phyloP scores from a whole-genome alignment of 2,888 invertebrate genomes.

The Nomada goodeniana region DNA sequence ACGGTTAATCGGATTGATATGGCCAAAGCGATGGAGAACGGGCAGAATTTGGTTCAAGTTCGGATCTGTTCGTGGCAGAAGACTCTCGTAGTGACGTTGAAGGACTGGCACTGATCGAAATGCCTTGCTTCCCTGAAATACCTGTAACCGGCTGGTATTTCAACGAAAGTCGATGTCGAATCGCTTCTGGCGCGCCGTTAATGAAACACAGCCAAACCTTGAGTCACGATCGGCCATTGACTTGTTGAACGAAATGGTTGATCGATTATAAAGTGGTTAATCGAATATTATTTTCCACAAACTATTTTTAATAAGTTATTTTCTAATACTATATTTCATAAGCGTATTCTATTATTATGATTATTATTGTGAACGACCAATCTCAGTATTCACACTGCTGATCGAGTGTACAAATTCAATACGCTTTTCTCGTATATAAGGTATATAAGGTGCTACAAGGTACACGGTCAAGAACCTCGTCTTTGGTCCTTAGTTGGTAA shows the following conservation, averaged over 20 bases:
- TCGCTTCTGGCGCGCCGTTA: conserved; percentile 58
- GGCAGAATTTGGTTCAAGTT: conserved; percentile 41
- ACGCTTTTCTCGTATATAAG: too few species aligned
- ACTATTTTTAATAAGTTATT: too few species aligned
- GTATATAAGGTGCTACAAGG: too few species aligned
- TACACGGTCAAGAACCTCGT: too few species aligned
- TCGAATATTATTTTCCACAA: too few species aligned
- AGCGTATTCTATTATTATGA: too few species aligned
- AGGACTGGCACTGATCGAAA: conserved; percentile 75
- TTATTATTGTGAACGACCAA: too few species aligned
- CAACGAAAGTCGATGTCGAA: conserved; percentile 63
- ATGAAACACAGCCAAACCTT: conserved; percentile 72
- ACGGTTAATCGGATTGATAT: conserved; percentile 39
- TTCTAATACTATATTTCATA: too few species aligned
- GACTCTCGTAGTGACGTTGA: conserved; percentile 48
- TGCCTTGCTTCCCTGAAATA: conserved; percentile 73
- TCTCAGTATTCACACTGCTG: too few species aligned
- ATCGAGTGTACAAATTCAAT: too few species aligned
- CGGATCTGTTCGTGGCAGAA: conserved; percentile 43
- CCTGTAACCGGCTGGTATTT: conserved; percentile 55
- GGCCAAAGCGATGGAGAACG: neutral
- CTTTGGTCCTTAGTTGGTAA: too few species aligned
- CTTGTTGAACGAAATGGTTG: conserved; percentile 54
- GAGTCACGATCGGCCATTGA: conserved; percentile 42
- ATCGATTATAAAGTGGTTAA: conserved; percentile 58